Evolutionary conservation across 2,797 vertebrate species (phyloP), one percentile per base, ranked within the genome.

Genomic region (Parauchenoglanis ngamensis): DNA sequence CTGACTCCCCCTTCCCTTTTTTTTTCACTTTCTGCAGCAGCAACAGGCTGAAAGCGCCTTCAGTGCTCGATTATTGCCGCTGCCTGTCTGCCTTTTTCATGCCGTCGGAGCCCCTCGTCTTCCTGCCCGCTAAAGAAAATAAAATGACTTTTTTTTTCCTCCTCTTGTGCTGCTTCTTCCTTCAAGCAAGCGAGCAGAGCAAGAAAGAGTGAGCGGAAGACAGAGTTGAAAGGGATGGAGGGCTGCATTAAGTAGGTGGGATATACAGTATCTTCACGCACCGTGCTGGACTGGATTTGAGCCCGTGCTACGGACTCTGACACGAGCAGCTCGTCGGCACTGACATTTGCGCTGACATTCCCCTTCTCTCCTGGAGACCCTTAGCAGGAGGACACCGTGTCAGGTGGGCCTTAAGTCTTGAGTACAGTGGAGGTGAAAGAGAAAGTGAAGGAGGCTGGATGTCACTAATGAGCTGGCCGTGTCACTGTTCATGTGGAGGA

Each of bases 41-140:
- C 87, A 10, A 57, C 90, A 10, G 87, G 90, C 93, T 78, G 88
- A 95, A 92, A 95, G 93, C 94, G 94, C 91, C 75, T 95, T 95
- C 88, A 91, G 90, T 92, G 91, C 92, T 88, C 46, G 88, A 35
- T 35, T 80, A 92, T 81, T 0, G 89, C 91, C 56, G 56, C 57
- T 92, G 87, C 91, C 89, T 40, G 87, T 0, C 0, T 85, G 82
- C 76, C 63, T 87, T 85, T 40, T 59, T 78, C 79, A 49, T 44
- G 85, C 88, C 87, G 23, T 31, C 81, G 90, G 92, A 63, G 54
- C 19, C 85, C 21, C 44, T 25, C 4, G 28, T 75, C 23, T 28
- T 54, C 12, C 10, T 31, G 8, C 25, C 21, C 15, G 12, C 44
- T 46, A 25, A 46, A 80, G 23, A 44, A 61, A 25, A 46, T 12